Evolutionary conservation across 92 coral and sea anemone genomes (phyloP), one percentile per base, ranked within the genome.

Genomic region (Zoanthus sansibaricus): DNA sequence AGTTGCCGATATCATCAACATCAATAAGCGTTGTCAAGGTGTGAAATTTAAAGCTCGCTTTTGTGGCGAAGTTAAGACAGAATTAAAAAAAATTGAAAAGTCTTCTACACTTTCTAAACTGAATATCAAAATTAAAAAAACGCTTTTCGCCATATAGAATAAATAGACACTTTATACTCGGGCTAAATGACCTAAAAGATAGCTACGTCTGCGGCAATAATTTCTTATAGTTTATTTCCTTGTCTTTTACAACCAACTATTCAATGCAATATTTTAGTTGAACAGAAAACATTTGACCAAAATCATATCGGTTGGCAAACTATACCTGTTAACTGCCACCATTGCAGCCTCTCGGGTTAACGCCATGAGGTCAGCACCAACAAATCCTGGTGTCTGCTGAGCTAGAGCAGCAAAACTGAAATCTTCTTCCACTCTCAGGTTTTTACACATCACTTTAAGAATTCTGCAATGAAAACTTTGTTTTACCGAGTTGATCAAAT

Each of bases 281-380:
- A 54, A 54, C 11, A 54, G 25, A 6, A 54, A 13, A 11, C 59
- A 54, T 10, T 10, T 54, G 59, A 15, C 16, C 59, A 7, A 37
- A 37, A 37, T 2, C 42, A 37, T 37, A 1, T 37, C 42, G 42
- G 42, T 37, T 0, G 16, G 1, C 2, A 45, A 6, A 5, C 4
- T 77, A 52, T 83, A 95, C 99, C 99, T 95, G 89, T 92, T 90
- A 9, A 97, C 96, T 44, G 99, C 99, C 70, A 91, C 88, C 91
- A 97, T 91, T 1, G 99, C 98, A 44, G 99, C 99, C 84, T 97
- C 99, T 83, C 99, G 88, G 25, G 97, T 91, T 31, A 97, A 82
- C 1, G 99, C 98, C 97, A 95, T 92, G 58, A 97, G 96, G 70
- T 97, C 99, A n/a, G 98, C 99, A 37, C 99, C 98, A 67, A 97